Evolutionary conservation across 2,888 invertebrate species (phyloP).

Genomic region (Xylocampa areola): DNA sequence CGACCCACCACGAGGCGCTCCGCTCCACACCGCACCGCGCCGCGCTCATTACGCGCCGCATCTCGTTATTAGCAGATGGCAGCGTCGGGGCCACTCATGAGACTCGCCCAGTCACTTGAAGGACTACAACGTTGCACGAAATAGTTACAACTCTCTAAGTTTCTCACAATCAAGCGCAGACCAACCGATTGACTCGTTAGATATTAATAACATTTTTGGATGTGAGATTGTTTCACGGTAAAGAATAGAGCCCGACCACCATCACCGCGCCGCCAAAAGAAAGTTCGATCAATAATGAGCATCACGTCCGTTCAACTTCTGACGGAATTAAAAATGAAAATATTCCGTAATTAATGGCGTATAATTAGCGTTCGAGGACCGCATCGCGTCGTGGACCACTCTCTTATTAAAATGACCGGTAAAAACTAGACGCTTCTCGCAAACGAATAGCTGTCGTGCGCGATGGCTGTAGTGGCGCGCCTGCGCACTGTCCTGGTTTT

Average conservation of each 20-base stretch:
- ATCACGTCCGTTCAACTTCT: slow-evolving; percentile 72
- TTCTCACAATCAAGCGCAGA: slow-evolving; percentile 43
- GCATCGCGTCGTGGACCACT: slow-evolving; percentile 70
- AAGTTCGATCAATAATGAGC: slow-evolving; percentile 74
- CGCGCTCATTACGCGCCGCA: slow-evolving; percentile 66
- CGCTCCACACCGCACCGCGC: slow-evolving; percentile 29
- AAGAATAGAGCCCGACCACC: slow-evolving; percentile 53
- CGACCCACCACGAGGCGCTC: slow-evolving; percentile 53
- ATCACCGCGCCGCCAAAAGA: slow-evolving; percentile 62
- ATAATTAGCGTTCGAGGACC: slow-evolving; percentile 76
- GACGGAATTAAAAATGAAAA: slow-evolving; percentile 70
- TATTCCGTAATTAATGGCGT: slow-evolving; percentile 79
- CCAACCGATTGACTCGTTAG: slow-evolving; percentile 46
- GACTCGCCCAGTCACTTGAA: slow-evolving; percentile 14
- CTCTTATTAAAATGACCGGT: slow-evolving; percentile 72
- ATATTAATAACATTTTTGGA: slow-evolving; percentile 54
- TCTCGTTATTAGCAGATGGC: slow-evolving; percentile 70
- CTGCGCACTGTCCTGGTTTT: slow-evolving; percentile 76
- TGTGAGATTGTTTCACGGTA: slow-evolving; percentile 53
- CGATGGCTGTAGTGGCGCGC: slow-evolving; percentile 77
- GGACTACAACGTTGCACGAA: slow-evolving; percentile 28
- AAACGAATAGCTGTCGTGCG: slow-evolving; percentile 77
- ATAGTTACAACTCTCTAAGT: slow-evolving; percentile 29
- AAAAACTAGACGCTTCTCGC: slow-evolving; percentile 75
- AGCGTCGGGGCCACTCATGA: slow-evolving; percentile 43